Evolutionary conservation across 2,113 vertebrate genomes (phyloP), one percentile per base, ranked within the genome.

Genomic region (Donacobius atricapilla): DNA sequence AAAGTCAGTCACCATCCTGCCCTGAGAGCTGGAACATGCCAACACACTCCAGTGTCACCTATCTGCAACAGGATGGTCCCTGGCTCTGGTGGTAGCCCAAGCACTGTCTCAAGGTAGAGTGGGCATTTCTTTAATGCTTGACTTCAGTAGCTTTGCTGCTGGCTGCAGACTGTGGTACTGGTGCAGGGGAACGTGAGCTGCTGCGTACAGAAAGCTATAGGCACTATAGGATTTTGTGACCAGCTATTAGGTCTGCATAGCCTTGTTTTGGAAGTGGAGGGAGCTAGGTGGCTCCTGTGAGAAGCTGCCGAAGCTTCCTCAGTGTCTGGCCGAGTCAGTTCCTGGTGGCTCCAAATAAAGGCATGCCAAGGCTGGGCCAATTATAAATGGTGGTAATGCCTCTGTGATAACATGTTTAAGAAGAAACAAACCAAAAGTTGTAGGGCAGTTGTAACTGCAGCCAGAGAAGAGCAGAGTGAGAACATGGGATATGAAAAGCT

Each of bases 61-160:
- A 2, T 6, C 23, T 40, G 21, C 17, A 15, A 20, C 8, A 30
- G 47, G 4, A 50, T 13, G 13, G 15, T n/a, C 39, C 27, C 35
- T 48, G 45, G 17, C 20, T 8, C 45, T 50, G 24, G 28, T 4
- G 35, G 31, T 7, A 82, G 31, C 22, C 9, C 6, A n/a, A 54
- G 20, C 2, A 0, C 53, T 54, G 11, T 30, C 23, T 47, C 0
- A 0, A 39, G 35, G 12, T 19, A 23, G 6, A 45, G 15, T 0
- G 1, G 24, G 25, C 56, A 75, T 11, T 7, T 53, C 69, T 40
- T 53, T 27, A 47, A 33, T 24, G 24, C 9, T 23, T 0, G 0
- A 22, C 22, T 37, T 37, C 0, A 0, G 5, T 3, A 65, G 27
- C 18, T 83, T 65, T 61, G 47, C 17, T 68, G 44, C 28, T 81